phyloP scores from a whole-genome alignment of 2,113 vertebrate genomes.

The Rousettus leschenaultii region DNA sequence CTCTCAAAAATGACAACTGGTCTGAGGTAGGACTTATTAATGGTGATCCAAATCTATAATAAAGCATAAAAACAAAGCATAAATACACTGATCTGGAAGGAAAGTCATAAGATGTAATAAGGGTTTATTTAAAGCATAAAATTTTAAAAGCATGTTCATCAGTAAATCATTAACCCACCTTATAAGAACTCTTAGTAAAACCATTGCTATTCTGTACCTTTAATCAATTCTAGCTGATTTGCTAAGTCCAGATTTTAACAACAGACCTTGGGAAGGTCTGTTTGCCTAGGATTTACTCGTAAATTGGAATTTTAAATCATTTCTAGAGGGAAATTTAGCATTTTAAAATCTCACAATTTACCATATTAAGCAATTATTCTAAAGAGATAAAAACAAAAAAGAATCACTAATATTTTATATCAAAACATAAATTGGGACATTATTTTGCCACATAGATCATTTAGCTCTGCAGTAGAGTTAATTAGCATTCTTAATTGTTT shows the following conservation, averaged over 20 bases:
- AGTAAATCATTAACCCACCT: conserved; percentile 46
- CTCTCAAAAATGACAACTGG: neutral
- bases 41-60: neutral
- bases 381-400: neutral
- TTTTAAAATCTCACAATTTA: neutral
- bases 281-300: neutral
- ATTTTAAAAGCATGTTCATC: conserved; percentile 32
- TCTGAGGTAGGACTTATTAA: conserved; percentile 31
- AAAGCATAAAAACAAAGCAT: conserved; percentile 31
- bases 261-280: neutral
- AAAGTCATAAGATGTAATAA: conserved; percentile 23
- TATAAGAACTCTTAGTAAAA: neutral
- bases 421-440: neutral
- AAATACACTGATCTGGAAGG: conserved; percentile 30
- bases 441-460: neutral
- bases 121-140: conserved; percentile 49
- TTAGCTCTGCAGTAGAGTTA: neutral
- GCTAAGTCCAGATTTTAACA: neutral
- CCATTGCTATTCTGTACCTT: neutral
- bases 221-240: conserved; percentile 3
- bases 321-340: neutral
- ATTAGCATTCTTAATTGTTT: neutral
- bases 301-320: neutral
- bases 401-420: neutral
- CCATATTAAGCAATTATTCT: neutral